Evolutionary conservation across 2,888 invertebrate species (phyloP).

Genomic region (Melinopterus prodromus): DNA sequence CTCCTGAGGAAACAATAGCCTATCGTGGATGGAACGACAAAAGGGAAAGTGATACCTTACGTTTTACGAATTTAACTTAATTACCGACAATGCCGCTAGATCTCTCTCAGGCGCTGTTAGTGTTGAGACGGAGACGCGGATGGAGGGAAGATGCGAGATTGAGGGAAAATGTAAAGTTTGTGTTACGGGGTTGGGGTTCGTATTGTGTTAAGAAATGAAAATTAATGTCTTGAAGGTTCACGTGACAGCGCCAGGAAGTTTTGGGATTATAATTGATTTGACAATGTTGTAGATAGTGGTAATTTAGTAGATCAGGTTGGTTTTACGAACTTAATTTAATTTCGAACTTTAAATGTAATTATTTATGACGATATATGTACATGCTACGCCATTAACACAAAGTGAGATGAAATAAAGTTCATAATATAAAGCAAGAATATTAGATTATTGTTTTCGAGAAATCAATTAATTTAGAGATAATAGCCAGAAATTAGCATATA

Average conservation of each 20-base stretch:
- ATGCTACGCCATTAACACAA: too few species aligned
- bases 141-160: not conserved
- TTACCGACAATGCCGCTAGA: not conserved
- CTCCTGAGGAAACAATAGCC: not conserved
- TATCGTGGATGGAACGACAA: not conserved
- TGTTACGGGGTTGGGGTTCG: not conserved
- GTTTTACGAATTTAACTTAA: not conserved
- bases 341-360: not conserved
- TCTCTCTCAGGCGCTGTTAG: not conserved
- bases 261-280: conserved; percentile 4
- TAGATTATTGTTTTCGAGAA: too few species aligned
- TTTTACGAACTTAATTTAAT: not conserved
- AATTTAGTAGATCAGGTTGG: not conserved
- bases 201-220: conserved; percentile 4
- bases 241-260: not conserved
- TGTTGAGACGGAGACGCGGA: not conserved
- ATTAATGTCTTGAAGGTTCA: not conserved
- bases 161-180: not conserved
- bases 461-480: too few species aligned
- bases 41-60: conserved; percentile 4
- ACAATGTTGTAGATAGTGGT: not conserved
- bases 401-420: too few species aligned
- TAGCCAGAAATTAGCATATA: too few species aligned
- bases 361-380: too few species aligned
- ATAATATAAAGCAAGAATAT: too few species aligned